Base-by-base conservation (phyloP, 2,113 vertebrate genomes). In the Lanius collurio region DNA sequence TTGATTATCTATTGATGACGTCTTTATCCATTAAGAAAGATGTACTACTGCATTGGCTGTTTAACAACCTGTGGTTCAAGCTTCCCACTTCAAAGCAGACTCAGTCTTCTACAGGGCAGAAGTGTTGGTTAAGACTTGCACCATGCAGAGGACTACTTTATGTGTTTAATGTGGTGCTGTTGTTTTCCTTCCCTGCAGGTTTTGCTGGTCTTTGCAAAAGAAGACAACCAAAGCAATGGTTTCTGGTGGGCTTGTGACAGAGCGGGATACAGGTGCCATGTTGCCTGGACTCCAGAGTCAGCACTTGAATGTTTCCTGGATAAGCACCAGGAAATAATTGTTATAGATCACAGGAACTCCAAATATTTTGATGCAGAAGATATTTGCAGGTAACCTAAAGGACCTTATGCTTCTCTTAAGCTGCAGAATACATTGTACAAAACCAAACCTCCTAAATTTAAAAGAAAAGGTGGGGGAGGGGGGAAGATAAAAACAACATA, bases 211-310 rank as follows among this genome's bases (percentile, higher is more conserved):
- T 99, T 99, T 90, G 98, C 98, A 37, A 99, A 99, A 95, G 99
- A 99, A 97, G 99, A 99, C 93, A 98, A 97, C 93, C 99, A 99
- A 93, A 99, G 99, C 37, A 99, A 99, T 85, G 99, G 99, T 11
- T 99, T 99, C 97, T 99, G 99, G 99, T 99, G 99, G 99, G 99
- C 99, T 79, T 99, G 99, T 68, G 99, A 99, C 94, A 98, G 98
- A 64, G 99, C 99, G 4, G 99, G 99, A 12, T 99, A 99, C 96
- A 97, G 97, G 52, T 99, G 99, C 93, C 99, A 98, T 90, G 98
- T 99, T 67, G 98, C 99, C 31, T 97, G 98, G 47, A 99, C 99
- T 28, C 98, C 98, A 1, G 99, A 99, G 92, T 99, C 99, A 47
- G 99, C 99, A 0, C 98, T 99, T 7, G 98, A 99, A 87, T 99